Evolutionary conservation across 2,113 vertebrate species (phyloP), one percentile per base, ranked within the genome.

Genomic region (Antigone vipio): DNA sequence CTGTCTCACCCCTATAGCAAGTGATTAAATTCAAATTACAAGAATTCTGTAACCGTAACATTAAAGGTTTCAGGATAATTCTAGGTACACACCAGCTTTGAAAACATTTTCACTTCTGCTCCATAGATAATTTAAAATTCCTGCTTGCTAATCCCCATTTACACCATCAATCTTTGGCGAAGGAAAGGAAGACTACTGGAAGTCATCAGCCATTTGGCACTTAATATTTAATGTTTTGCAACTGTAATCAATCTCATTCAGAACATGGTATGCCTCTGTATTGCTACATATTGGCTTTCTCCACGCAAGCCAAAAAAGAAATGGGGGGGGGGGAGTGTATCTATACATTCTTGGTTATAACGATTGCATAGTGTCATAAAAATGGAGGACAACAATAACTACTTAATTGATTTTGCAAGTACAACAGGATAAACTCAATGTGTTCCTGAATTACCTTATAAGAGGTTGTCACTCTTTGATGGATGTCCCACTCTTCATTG

Each of bases 381-480:
- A 87, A 88, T 53, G 76, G 60, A 72, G 64, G 42, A 74, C 67
- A 95, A 53, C 38, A 85, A 32, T 63, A 89, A 66, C 71, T 85
- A 81, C 29, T 86, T 77, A 89, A 90, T 18, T 88, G 88, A 64
- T 68, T 90, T 94, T 82, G 52, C 58, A 94, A 88, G 83, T 67
- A 93, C 4, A 79, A 59, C 29, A 60, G 66, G 44, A 44, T 84
- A 73, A 92, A 80, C 34, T 47, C 40, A 72, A 50, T 42, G 55
- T 32, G 55, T 67, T 79, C 26, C 55, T 82, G 81, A 91, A 93
- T 97, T 95, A 98, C 98, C 98, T 98, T 96, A 59, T 34, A 38
- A 88, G 96, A 97, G 91, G 95, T 78, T 93, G 95, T 68, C 83
- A 98, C 85, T 98, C 96, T 88, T 62, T 94, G 96, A 95, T 60